Conservation (phyloP, 2,888 invertebrate species). For the Oscheius sp. region DNA sequence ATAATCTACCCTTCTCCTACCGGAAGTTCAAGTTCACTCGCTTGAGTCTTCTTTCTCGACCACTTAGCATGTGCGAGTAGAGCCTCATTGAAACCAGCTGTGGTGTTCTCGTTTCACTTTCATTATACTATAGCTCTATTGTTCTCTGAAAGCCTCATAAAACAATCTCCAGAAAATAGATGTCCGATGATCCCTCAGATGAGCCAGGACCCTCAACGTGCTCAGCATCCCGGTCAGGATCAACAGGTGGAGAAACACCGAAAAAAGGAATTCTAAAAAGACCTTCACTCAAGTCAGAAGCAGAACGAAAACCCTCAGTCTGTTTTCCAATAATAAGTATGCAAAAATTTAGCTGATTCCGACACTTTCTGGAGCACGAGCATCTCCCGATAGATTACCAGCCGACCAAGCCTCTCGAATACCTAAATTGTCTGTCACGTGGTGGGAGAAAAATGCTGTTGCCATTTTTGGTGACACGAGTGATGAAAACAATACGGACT, state of each 20-base stretch:
- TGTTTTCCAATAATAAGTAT: neutral
- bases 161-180: slow-evolving; percentile 18
- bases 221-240: neutral
- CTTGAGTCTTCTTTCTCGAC: neutral
- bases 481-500: slow-evolving; percentile 65
- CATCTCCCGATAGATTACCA: slow-evolving; percentile 56
- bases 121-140: no score
- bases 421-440: slow-evolving; percentile 65
- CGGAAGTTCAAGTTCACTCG: no score
- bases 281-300: slow-evolving; percentile 26
- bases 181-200: slow-evolving; percentile 24
- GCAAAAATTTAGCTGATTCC: slow-evolving; percentile 37
- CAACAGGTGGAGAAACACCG: slow-evolving; percentile 28
- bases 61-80: slow-evolving; percentile 9
- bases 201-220: slow-evolving; percentile 16
- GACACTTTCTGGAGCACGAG: slow-evolving; percentile 43
- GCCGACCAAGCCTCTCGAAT: slow-evolving; percentile 51
- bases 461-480: slow-evolving; percentile 68
- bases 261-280: slow-evolving; percentile 63
- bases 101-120: neutral
- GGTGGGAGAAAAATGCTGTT: slow-evolving; percentile 69
- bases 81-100: slow-evolving; percentile 24
- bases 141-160: no score
- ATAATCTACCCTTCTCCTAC: no score
- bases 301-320: neutral